Evolutionary conservation across 1,140 invertebrate genomes (phyloP), one percentile per base, ranked within the genome.

Genomic region (Andricus grossulariae): DNA sequence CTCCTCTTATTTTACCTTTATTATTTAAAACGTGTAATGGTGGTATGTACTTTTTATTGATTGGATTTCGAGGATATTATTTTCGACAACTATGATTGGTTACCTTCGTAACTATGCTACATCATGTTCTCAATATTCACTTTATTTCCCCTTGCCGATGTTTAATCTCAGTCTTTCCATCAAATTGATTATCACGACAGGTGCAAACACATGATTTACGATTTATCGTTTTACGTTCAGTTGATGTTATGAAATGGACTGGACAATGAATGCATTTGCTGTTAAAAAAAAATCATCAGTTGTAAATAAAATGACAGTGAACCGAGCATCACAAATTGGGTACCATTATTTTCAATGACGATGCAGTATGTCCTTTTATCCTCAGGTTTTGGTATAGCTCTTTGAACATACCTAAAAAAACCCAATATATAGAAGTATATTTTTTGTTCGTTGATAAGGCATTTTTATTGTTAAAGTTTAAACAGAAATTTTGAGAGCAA

Each of bases 291-390:
- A 21, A 82, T 79, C 79, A 82, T 76, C 66, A 66, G 55, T 71
- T 79, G 78, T 71, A 76, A 80, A 81, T 80, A 82, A 82, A 82
- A 86, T 85, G 85, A 87, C 86, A 84, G 80, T 79, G 83, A 84
- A 88, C 84, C 77, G 84, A 81, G 79, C 79, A 66, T 73, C 74
- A 72, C 73, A 74, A 80, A 78, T 83, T 80, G 78, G 70, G 57
- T 71, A 70, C 83, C 80, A 88, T 88, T 88, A 89, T 83, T 80
- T 80, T 86, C 81, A 87, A 89, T 89, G 87, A 88, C 86, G 84
- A 83, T 85, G 86, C 87, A 86, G 80, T 86, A 87, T 87, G 86
- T 87, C 86, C 82, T 88, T 76, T 73, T 52, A 72, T 54, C 16
- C 5, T 54, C 8, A 54, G 51, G 51, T 16, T 32, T 32, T 32